A percentile compares a stretch with the other conserved stretches of the same genome.
These are phyloP conservation scores for Henicopernis longicauda DNA, from an alignment of 2,113 vertebrate genomes.

Conservation along the genomic window DNA sequence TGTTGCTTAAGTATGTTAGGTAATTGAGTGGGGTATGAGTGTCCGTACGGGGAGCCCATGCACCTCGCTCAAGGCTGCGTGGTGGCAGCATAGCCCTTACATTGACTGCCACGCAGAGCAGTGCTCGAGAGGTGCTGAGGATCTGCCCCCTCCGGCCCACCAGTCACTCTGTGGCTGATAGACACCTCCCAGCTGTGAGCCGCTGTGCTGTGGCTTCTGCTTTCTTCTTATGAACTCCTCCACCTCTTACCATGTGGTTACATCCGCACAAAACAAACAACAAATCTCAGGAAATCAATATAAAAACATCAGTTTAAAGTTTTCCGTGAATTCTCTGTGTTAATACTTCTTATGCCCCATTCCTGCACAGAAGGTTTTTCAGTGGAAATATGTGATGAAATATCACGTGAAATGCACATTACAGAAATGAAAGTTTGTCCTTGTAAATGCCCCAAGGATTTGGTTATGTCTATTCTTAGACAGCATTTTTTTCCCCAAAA, in stretches of 20 bases:
- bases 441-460: not conserved
- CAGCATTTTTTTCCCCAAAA: rapidly evolving
- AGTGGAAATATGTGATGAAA: not conserved
- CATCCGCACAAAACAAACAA: not conserved
- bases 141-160: not conserved
- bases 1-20: not conserved
- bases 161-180: not conserved
- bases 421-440: not conserved
- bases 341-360: not conserved
- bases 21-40: not conserved
- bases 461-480: not conserved
- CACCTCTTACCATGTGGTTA: not conserved
- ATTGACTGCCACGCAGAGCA: rapidly evolving
- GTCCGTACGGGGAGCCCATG: not conserved
- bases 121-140: rapidly evolving
- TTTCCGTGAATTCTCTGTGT: not conserved
- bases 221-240: not conserved
- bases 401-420: rapidly evolving
- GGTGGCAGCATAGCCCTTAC: not conserved
- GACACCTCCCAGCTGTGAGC: not conserved
- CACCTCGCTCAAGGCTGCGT: not conserved
- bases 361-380: not conserved
- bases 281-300: not conserved
- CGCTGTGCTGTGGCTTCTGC: not conserved
- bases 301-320: not conserved